Conservation (phyloP, 2,797 vertebrate species). For the Tiaroga cobitis region DNA sequence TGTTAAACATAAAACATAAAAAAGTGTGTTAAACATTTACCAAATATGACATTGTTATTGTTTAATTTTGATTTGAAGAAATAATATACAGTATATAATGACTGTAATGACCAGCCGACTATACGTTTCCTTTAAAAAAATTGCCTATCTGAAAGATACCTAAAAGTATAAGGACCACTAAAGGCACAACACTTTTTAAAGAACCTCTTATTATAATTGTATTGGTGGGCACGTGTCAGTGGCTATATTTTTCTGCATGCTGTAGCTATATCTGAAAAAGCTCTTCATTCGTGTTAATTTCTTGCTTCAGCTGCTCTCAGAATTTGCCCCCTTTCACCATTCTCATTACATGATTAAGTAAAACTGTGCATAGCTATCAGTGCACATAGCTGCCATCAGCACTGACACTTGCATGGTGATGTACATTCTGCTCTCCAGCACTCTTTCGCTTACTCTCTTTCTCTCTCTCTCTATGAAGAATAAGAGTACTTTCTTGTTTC, state of each 20-base stretch:
- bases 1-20: too few species aligned
- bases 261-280: slow-evolving; percentile 12
- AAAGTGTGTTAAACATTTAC: background rate
- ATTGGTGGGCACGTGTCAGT: background rate
- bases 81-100: background rate
- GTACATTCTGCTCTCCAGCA: slow-evolving; percentile 21
- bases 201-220: slow-evolving; percentile 14
- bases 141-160: background rate
- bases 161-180: background rate
- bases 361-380: slow-evolving; percentile 45
- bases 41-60: background rate
- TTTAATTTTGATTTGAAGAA: background rate
- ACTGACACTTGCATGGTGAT: slow-evolving; percentile 44
- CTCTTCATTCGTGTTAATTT: slow-evolving; percentile 47
- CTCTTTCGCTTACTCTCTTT: background rate
- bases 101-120: background rate
- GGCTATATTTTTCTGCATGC: slow-evolving; percentile 21
- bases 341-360: slow-evolving; percentile 55
- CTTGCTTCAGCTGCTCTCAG: background rate
- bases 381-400: slow-evolving; percentile 56
- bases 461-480: slow-evolving; percentile 31
- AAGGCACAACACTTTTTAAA: background rate
- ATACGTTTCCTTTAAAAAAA: background rate
- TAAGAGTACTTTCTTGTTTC: slow-evolving; percentile 37
- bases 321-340: slow-evolving; percentile 29